A percentile compares a stretch with the other conserved stretches of the same genome.
Evolutionary conservation across 2,113 vertebrate genomes (phyloP).

Genomic region (Lophochroa leadbeateri): DNA sequence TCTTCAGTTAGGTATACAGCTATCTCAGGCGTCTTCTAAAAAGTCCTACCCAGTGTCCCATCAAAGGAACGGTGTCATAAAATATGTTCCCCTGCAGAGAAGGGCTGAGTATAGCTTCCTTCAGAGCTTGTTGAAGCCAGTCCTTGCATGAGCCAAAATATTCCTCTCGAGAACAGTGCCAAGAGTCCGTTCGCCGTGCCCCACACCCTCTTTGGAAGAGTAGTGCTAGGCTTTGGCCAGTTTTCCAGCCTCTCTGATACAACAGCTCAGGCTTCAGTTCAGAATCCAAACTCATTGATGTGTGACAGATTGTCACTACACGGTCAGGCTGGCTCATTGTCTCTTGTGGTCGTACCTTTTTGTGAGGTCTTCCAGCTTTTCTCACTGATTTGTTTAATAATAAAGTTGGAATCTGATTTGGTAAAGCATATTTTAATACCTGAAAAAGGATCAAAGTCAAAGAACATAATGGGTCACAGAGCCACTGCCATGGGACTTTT

Average conservation of each 20-base stretch:
- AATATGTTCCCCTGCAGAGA: background rate
- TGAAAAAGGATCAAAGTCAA: background rate
- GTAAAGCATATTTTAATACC: background rate
- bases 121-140: background rate
- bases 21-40: background rate
- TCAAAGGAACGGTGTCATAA: background rate
- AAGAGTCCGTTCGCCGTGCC: background rate
- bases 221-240: background rate
- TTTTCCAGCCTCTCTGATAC: conserved; percentile 11
- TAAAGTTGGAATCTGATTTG: background rate
- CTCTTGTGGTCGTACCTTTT: background rate
- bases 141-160: conserved; percentile 18
- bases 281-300: background rate
- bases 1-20: background rate
- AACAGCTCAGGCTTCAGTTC: background rate
- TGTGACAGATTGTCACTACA: background rate
- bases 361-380: background rate
- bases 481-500: background rate
- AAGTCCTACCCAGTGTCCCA: background rate
- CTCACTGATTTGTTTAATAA: background rate
- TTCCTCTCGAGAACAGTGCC: background rate
- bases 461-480: background rate
- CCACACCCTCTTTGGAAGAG: background rate
- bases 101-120: conserved; percentile 13
- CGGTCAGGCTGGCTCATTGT: background rate